These are phyloP conservation scores for Hetaerina titia DNA, from an alignment of 2,888 invertebrate genomes.

Conservation along the genomic window DNA sequence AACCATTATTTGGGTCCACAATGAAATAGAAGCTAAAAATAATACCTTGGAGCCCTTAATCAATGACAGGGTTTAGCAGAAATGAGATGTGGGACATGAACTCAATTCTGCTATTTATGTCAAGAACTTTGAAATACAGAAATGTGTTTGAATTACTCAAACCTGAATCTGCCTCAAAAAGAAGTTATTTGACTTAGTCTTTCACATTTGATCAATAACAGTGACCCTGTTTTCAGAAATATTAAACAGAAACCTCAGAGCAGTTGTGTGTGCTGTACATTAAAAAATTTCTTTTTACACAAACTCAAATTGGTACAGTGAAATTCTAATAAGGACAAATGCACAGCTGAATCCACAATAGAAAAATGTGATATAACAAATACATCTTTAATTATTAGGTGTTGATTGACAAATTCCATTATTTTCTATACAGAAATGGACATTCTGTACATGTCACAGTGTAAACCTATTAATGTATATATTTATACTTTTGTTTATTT, in stretches of 20 bases:
- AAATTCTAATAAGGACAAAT: slow-evolving; percentile 43
- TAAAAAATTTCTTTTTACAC: slow-evolving; percentile 46
- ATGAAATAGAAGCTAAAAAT: slow-evolving; percentile 22
- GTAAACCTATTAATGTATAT: slow-evolving; percentile 63
- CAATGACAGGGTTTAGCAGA: slow-evolving; percentile 55
- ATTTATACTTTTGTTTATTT: slow-evolving; percentile 66
- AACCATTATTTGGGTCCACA: slow-evolving; percentile 60
- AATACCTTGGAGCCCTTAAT: slow-evolving; percentile 52
- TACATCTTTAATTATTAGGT: slow-evolving; percentile 66
- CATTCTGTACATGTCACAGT: slow-evolving; percentile 61
- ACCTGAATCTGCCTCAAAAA: slow-evolving; percentile 61
- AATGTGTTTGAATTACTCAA: slow-evolving; percentile 58
- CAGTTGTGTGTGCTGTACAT: slow-evolving; percentile 57
- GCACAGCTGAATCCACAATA: slow-evolving; percentile 63
- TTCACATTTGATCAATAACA: slow-evolving; percentile 62
- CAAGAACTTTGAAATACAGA: slow-evolving; percentile 50
- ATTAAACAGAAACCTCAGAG: slow-evolving; percentile 46
- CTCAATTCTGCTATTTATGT: slow-evolving; percentile 57
- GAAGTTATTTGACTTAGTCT: slow-evolving; percentile 60
- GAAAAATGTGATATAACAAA: slow-evolving; percentile 65
- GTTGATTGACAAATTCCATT: slow-evolving; percentile 65
- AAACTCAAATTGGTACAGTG: slow-evolving; percentile 54
- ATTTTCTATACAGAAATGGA: slow-evolving; percentile 65
- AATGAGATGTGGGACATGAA: slow-evolving; percentile 1
- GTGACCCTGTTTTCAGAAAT: slow-evolving; percentile 39